Base-by-base conservation (phyloP, 2,888 invertebrate genomes). In the Xestia xanthographa region DNA sequence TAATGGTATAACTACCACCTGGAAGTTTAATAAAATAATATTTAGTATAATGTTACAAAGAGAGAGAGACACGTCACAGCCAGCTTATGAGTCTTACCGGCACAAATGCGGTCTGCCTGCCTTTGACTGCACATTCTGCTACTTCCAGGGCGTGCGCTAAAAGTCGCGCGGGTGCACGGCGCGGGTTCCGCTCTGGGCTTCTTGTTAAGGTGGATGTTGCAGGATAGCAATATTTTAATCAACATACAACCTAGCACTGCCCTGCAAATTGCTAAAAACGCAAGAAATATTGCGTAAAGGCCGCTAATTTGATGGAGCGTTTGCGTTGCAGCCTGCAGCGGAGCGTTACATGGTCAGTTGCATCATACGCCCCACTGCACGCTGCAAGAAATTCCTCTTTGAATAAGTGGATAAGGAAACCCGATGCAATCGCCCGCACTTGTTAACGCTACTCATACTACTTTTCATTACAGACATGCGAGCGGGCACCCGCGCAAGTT, bases 1-100 rank as follows among this genome's bases (percentile, higher is more conserved):
- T 70, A 88, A 77, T 0, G 95, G 93, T 77, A 96, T 80, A 3
- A 95, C 86, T 14, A 96, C 83, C 3, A 95, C 82, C 96, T 95
- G 92, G 17, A 91, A 92, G 17, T 38, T 34, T 1, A 77, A 58
- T 34, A 29, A 11, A 17, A 60, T 43, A 34, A 22, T 0, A 29
- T 26, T 41, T 14, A 34, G 20, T 58, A 5, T 17, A 6, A 48
- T 6, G 14, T 20, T 9, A 29, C 6, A 53, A 9, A 73, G 14
- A 14, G 26, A 48, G 43, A 41, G 0, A 41, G 5, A 26, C 26
- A 56, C 14, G 56, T 50, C 9, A 11, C 50, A n/a, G 12, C n/a
- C n/a, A n/a, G 11, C 53, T 53, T n/a, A 41, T 26, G 53, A 20
- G 56, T 20, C 29, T 22, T 20, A 38, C n/a, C 6, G 67, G 26